Percentiles rank a stretch among this genome's conserved stretches.
Conservation (phyloP, 2,888 invertebrate genomes). For the Eretmocerus hayati region DNA sequence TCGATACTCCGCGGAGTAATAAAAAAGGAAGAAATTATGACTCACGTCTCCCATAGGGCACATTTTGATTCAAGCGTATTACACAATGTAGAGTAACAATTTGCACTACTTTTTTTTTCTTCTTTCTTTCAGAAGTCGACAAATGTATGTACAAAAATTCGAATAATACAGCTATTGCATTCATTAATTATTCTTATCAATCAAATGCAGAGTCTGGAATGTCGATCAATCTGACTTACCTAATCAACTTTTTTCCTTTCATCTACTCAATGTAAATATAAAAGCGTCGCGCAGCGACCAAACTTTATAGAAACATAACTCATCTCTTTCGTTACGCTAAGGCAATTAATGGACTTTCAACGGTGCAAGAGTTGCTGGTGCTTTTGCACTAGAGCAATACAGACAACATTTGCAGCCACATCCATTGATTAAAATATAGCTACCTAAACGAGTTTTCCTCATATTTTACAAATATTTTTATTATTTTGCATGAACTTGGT, state of each 20-base stretch:
- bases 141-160: slow-evolving; percentile 23
- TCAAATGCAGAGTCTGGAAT: slow-evolving; percentile 29
- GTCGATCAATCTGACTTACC: slow-evolving; percentile 19
- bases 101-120: slow-evolving; percentile 24
- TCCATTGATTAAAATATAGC: slow-evolving; percentile 20
- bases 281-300: slow-evolving; percentile 21
- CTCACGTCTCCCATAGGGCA: slow-evolving; percentile 23
- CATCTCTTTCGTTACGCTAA: slow-evolving; percentile 20
- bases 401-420: slow-evolving; percentile 11
- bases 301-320: slow-evolving; percentile 23
- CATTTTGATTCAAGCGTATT: slow-evolving; percentile 17
- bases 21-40: slow-evolving; percentile 16
- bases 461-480: slow-evolving; percentile 16
- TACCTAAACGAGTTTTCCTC: slow-evolving; percentile 21
- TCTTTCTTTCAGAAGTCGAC: slow-evolving; percentile 21
- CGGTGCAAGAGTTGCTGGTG: slow-evolving; percentile 21
- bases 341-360: slow-evolving; percentile 24
- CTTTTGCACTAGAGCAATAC: slow-evolving; percentile 15
- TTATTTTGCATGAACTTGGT: slow-evolving; percentile 8
- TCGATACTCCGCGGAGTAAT: slow-evolving; percentile 15
- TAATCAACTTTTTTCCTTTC: slow-evolving; percentile 11
- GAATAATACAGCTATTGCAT: slow-evolving; percentile 21
- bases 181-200: slow-evolving; percentile 15
- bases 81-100: slow-evolving; percentile 21
- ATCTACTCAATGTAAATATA: not conserved